A percentile compares a stretch with the other conserved stretches of the same genome.
phyloP scores from a whole-genome alignment of 1,140 invertebrate genomes.

The Pseudomyrmex dendroicus region DNA sequence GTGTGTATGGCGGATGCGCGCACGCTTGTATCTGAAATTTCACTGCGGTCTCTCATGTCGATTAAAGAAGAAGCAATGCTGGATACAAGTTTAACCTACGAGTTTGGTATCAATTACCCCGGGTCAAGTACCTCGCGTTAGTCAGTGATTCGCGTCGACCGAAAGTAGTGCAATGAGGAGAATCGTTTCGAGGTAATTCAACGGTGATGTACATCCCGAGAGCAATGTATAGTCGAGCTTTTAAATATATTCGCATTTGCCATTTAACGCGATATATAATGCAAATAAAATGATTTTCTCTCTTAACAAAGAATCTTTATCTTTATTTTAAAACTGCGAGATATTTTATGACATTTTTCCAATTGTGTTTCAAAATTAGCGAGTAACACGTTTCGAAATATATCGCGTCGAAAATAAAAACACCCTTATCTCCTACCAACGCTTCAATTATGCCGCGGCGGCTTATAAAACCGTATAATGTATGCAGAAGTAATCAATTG shows the following conservation, averaged over 20 bases:
- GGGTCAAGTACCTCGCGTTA: conserved; percentile 51
- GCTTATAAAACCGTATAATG: conserved; percentile 35
- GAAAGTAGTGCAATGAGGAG: background rate
- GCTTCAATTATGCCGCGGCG: conserved; percentile 20
- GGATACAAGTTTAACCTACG: conserved; percentile 66
- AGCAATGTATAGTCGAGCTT: background rate
- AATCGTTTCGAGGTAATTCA: background rate
- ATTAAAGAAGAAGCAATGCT: conserved; percentile 69
- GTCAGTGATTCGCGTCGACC: conserved; percentile 29
- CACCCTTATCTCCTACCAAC: background rate
- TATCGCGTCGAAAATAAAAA: background rate
- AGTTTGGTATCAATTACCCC: conserved; percentile 64
- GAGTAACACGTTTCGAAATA: background rate
- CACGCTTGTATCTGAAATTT: conserved; percentile 58
- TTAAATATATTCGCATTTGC: no score
- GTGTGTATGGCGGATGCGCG: background rate
- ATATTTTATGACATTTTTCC: background rate
- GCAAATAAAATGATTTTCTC: background rate
- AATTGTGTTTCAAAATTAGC: background rate
- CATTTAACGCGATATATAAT: background rate
- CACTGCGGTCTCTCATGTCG: conserved; percentile 35
- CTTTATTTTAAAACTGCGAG: background rate
- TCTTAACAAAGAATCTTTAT: background rate
- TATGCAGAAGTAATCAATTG: conserved; percentile 59
- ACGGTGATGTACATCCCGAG: background rate